phyloP scores from a whole-genome alignment of 2,797 vertebrate genomes.

The Pagetopsis macropterus region DNA sequence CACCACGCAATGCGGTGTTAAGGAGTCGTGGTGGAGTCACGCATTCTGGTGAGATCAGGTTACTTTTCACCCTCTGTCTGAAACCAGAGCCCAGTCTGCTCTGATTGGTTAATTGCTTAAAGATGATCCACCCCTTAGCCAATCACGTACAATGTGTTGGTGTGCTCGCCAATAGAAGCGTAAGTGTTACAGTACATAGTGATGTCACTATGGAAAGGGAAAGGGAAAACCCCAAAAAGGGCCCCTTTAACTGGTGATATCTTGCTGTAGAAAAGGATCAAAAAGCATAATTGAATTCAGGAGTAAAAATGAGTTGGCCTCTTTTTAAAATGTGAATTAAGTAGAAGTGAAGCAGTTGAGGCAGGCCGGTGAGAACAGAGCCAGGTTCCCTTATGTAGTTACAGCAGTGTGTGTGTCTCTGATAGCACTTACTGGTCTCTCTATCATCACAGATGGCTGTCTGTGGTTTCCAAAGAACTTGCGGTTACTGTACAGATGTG shows the following conservation, averaged over 20 bases:
- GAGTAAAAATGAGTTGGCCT: constrained; percentile 8
- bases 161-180: too few relatives aligned
- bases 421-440: constrained; percentile 61
- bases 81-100: too few relatives aligned
- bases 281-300: constrained; percentile 5
- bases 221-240: too few relatives aligned
- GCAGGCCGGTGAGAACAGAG: constrained; percentile 29
- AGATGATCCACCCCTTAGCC: too few relatives aligned
- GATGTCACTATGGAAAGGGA: too few relatives aligned
- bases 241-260: not conserved
- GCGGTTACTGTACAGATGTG: constrained; percentile 37
- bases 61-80: too few relatives aligned
- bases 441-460: constrained; percentile 49
- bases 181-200: too few relatives aligned
- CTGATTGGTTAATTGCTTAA: too few relatives aligned
- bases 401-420: constrained; percentile 52
- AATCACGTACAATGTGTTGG: too few relatives aligned
- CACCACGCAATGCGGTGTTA: too few relatives aligned
- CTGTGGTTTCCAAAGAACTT: constrained; percentile 71
- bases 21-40: too few relatives aligned
- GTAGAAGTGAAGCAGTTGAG: constrained; percentile 10
- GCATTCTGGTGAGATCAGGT: too few relatives aligned
- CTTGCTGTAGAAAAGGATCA: not conserved
- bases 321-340: constrained; percentile 5
- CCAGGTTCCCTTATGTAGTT: constrained; percentile 33